Conservation (phyloP, 30 jellyfish, hydroid and myxozoan species). For the Turritopsis rubra region DNA sequence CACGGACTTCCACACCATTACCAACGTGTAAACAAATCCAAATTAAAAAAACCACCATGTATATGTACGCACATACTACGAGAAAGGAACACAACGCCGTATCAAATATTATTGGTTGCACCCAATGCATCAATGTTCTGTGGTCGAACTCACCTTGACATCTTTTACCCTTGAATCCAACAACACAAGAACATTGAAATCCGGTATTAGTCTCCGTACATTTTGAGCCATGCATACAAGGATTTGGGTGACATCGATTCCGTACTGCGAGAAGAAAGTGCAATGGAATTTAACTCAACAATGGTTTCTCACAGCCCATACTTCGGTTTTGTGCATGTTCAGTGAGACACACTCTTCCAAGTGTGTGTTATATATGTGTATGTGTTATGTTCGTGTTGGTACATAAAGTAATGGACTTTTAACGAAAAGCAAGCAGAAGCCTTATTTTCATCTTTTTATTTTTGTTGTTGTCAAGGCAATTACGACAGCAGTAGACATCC, state of each 20-base stretch:
- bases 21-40: neutral
- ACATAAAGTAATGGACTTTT: too few species aligned
- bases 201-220: slow-evolving; percentile 88
- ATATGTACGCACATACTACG: slow-evolving; percentile 11
- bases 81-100: slow-evolving; percentile 8
- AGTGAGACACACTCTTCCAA: too few species aligned
- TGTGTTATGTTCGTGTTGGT: neutral
- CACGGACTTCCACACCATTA: neutral
- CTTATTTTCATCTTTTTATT: neutral
- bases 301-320: neutral
- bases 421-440: neutral
- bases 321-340: too few species aligned
- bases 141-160: slow-evolving; percentile 65
- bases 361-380: neutral
- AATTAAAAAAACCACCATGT: neutral
- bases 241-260: slow-evolving; percentile 89
- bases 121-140: neutral
- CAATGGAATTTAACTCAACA: neutral
- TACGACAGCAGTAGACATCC: too few species aligned
- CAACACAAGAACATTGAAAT: slow-evolving; percentile 84
- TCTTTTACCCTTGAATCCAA: slow-evolving; percentile 83
- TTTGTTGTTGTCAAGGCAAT: too few species aligned
- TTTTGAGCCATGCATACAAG: slow-evolving; percentile 83
- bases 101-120: neutral
- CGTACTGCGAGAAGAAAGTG: slow-evolving; percentile 54